Evolutionary conservation across 2,113 vertebrate genomes (phyloP).

Genomic region (Struthio camelus): DNA sequence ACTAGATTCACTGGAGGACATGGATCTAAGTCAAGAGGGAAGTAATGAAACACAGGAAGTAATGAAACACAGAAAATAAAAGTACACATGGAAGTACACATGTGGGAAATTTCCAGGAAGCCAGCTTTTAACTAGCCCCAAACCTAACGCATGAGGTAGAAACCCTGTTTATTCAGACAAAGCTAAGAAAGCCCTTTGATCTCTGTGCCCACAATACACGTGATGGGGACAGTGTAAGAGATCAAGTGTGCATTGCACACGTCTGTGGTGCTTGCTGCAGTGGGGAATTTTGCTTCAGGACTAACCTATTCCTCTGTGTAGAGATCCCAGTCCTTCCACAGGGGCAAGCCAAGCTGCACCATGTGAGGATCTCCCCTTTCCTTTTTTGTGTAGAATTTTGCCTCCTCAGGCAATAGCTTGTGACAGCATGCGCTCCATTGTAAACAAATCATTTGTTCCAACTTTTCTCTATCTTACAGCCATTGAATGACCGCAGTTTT

Average conservation of each 20-base stretch:
- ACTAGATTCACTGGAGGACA: background rate
- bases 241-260: background rate
- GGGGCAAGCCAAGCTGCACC: background rate
- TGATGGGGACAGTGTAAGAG: background rate
- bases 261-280: background rate
- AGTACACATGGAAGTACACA: background rate
- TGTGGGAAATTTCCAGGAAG: background rate
- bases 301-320: background rate
- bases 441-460: background rate
- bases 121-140: background rate
- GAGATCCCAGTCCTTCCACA: background rate
- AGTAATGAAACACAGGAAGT: background rate
- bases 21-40: background rate
- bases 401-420: background rate
- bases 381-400: background rate
- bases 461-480: background rate
- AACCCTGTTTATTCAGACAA: background rate
- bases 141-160: background rate
- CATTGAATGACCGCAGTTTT: background rate
- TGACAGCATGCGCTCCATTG: background rate
- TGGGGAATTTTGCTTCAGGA: background rate
- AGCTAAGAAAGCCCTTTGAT: background rate
- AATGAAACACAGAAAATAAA: background rate
- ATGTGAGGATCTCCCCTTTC: background rate
- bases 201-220: background rate